phyloP scores from a whole-genome alignment of 1,140 invertebrate species.

The Steinernema feltiae region DNA sequence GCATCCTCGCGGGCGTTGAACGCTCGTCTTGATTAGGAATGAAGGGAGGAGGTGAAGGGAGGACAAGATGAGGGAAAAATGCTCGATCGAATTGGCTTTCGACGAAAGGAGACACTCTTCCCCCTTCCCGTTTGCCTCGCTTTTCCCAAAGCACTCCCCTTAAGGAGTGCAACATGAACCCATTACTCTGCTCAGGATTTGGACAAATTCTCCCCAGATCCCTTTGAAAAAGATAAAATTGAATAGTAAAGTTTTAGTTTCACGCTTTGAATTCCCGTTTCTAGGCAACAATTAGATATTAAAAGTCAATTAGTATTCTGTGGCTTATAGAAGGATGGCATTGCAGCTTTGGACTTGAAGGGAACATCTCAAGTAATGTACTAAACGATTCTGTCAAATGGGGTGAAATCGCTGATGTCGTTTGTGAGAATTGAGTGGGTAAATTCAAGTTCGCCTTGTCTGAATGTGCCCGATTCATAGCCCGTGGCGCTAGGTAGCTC shows the following conservation, averaged over 20 bases:
- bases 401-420: too few species aligned
- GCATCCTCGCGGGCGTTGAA: slow-evolving; percentile 12
- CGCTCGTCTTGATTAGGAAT: slow-evolving; percentile 15
- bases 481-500: neutral
- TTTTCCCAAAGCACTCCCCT: neutral
- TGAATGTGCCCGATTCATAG: neutral
- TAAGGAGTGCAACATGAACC: slow-evolving; percentile 5
- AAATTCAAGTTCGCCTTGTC: neutral
- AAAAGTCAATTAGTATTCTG: neutral
- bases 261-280: neutral
- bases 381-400: neutral
- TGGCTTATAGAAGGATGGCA: neutral
- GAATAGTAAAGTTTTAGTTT: too few species aligned
- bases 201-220: too few species aligned
- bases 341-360: too few species aligned
- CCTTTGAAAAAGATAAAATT: too few species aligned
- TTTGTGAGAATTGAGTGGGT: too few species aligned
- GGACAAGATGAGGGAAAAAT: neutral
- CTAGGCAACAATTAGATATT: neutral
- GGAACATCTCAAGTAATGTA: neutral
- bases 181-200: too few species aligned
- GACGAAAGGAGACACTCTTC: slow-evolving; percentile 13
- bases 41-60: slow-evolving; percentile 8
- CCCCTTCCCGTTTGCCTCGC: slow-evolving; percentile 1
- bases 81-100: slow-evolving; percentile 15